phyloP scores from a whole-genome alignment of 92 coral and sea anemone genomes.

The Chrysogorgia sp. region DNA sequence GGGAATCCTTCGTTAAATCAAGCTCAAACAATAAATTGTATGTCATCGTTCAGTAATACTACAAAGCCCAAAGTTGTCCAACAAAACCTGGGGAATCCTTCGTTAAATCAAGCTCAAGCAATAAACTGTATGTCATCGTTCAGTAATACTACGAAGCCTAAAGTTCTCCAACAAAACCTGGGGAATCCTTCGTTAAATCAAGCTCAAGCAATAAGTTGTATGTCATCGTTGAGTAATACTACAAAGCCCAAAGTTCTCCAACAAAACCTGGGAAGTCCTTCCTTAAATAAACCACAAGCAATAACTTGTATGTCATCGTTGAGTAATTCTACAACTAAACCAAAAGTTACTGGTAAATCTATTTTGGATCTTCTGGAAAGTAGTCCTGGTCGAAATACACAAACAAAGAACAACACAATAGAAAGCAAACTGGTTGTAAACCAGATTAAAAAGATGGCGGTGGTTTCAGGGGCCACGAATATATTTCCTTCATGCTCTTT shows the following conservation, averaged over 20 bases:
- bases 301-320: neutral
- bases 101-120: no score
- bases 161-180: no score
- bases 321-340: neutral
- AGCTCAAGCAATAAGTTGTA: no score
- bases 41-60: neutral
- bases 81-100: no score
- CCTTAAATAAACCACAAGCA: constrained; percentile 1
- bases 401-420: neutral
- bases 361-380: constrained; percentile 25
- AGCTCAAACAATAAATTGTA: constrained; percentile 7
- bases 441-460: neutral
- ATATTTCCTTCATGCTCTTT: constrained; percentile 28
- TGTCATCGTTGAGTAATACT: no score
- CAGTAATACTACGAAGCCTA: no score
- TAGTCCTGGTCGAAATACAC: neutral
- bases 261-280: no score
- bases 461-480: neutral
- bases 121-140: no score
- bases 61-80: no score
- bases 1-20: no score
- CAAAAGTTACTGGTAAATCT: constrained; percentile 21
- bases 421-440: constrained; percentile 1
- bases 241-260: constrained; percentile 15
- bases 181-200: no score